A percentile compares a stretch with the other conserved stretches of the same genome.
Conservation (phyloP, 1,140 invertebrate species). For the Diachasmimorpha longicaudata region DNA sequence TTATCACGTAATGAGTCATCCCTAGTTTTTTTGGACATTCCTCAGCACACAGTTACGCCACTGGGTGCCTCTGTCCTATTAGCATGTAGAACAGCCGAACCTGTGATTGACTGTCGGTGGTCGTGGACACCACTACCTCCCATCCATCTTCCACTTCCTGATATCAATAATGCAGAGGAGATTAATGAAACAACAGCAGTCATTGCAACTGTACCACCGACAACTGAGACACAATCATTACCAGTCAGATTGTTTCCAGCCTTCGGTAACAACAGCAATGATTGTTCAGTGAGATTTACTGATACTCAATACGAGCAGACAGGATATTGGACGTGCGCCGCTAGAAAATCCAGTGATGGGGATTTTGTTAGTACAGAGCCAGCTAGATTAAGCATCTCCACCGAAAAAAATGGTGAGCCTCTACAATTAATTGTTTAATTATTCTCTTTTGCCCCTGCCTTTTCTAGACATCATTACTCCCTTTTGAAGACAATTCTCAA, state of each 20-base stretch:
- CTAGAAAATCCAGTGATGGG: conserved; percentile 44
- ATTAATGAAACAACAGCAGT: conserved; percentile 19
- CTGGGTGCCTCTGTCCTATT: conserved; percentile 53
- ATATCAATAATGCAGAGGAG: conserved; percentile 38
- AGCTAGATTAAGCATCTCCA: conserved; percentile 53
- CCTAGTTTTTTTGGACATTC: conserved; percentile 50
- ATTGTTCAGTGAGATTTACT: conserved; percentile 59
- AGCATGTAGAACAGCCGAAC: conserved; percentile 50
- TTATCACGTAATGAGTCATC: conserved; percentile 42
- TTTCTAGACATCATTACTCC: background rate
- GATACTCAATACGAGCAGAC: conserved; percentile 56
- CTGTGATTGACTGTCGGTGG: conserved; percentile 58
- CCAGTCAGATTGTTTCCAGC: conserved; percentile 54
- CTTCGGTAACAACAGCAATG: conserved; percentile 59
- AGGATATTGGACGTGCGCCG: conserved; percentile 60
- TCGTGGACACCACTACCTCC: conserved; percentile 57
- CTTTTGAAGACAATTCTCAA: background rate
- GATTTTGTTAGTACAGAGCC: conserved; percentile 54
- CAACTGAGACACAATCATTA: conserved; percentile 43
- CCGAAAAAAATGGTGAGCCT: conserved; percentile 46
- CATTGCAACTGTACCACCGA: conserved; percentile 19
- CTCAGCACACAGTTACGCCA: conserved; percentile 49
- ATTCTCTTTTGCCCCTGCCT: background rate
- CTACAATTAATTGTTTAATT: conserved; percentile 15
- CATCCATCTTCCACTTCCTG: conserved; percentile 52